phyloP scores from a whole-genome alignment of 2,113 vertebrate species.

The Phoenicopterus ruber region DNA sequence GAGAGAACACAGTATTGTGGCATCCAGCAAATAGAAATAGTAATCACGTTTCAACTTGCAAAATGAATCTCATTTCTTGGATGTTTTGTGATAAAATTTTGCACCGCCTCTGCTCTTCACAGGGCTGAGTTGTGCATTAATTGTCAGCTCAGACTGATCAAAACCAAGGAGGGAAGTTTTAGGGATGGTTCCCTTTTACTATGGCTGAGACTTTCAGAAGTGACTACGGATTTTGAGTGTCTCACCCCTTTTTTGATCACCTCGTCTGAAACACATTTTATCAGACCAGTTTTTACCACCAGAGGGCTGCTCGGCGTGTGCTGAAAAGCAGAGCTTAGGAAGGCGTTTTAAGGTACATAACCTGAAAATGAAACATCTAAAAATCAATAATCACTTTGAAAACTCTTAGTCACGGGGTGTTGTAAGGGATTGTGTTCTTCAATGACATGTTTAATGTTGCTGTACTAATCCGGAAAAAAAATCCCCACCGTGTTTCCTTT shows the following conservation, averaged over 20 bases:
- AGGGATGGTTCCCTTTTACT: neutral
- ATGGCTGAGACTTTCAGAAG: neutral
- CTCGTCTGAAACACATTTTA: neutral
- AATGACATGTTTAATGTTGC: neutral
- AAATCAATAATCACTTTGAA: neutral
- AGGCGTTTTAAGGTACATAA: neutral
- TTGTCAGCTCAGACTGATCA: neutral
- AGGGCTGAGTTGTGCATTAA: neutral
- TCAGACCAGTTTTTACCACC: neutral
- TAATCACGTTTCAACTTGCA: neutral
- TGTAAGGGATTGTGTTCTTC: neutral
- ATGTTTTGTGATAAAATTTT: neutral
- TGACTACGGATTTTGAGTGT: neutral
- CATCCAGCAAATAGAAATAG: neutral
- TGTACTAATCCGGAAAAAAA: neutral
- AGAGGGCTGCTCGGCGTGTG: neutral
- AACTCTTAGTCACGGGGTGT: neutral
- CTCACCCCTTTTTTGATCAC: neutral
- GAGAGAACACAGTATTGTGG: neutral
- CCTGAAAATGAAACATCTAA: neutral
- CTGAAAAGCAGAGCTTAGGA: neutral
- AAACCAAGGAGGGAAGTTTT: neutral
- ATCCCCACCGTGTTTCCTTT: neutral
- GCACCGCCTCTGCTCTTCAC: neutral
- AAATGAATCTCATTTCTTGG: neutral